A percentile compares a stretch with the other conserved stretches of the same genome.
These are phyloP conservation scores for Xenopus laevis DNA, from an alignment of 2,113 vertebrate genomes.

Conservation along the genomic window DNA sequence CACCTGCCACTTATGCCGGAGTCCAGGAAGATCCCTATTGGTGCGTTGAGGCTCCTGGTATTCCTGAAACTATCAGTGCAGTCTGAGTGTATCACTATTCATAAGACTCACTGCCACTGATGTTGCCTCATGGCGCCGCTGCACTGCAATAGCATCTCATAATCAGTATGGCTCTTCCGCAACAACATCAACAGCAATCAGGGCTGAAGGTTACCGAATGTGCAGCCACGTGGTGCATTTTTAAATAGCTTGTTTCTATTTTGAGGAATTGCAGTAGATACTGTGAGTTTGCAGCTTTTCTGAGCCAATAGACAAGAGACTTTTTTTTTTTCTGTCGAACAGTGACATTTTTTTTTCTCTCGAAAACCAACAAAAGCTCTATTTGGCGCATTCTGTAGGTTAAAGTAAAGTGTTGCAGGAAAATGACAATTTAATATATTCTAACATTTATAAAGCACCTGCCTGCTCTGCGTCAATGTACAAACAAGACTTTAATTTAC, in stretches of 20 bases:
- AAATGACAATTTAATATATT: too few species aligned
- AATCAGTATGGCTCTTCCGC: neutral
- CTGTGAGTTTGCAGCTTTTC: slow-evolving; percentile 19
- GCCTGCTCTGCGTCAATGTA: too few species aligned
- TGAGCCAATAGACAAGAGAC: slow-evolving; percentile 4
- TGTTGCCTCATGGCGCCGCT: too few species aligned
- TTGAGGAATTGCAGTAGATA: slow-evolving; percentile 20
- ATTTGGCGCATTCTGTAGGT: neutral
- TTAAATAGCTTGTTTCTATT: slow-evolving; percentile 35
- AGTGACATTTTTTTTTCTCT: neutral
- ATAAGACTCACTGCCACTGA: too few species aligned
- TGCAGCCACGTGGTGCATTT: slow-evolving; percentile 20
- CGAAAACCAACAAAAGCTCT: neutral
- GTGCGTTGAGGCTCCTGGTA: too few species aligned
- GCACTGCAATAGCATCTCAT: neutral
- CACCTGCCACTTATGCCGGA: too few species aligned
- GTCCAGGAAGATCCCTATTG: too few species aligned
- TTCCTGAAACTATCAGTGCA: too few species aligned
- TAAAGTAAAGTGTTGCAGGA: too few species aligned
- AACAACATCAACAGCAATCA: slow-evolving; percentile 7
- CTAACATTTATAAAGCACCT: too few species aligned
- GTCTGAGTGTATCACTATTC: too few species aligned
- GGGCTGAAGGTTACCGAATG: neutral
- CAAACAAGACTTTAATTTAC: too few species aligned
- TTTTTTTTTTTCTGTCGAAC: neutral